A percentile compares a stretch with the other conserved stretches of the same genome.
Evolutionary conservation across 2,797 vertebrate species (phyloP).

Genomic region (Macropodus opercularis): DNA sequence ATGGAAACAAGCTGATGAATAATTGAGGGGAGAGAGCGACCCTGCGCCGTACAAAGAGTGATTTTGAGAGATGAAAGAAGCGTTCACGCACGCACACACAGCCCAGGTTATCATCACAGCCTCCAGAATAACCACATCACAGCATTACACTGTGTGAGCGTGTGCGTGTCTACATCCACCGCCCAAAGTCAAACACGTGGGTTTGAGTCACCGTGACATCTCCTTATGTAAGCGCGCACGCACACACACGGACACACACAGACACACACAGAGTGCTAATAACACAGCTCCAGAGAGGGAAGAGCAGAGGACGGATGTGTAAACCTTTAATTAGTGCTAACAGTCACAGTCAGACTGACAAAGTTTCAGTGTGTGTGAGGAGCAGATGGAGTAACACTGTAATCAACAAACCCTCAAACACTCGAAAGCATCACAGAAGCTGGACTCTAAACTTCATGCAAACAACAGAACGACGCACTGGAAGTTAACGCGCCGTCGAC

Average conservation of each 20-base stretch:
- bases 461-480: not conserved
- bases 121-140: constrained; percentile 45
- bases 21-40: constrained; percentile 69
- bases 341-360: constrained; percentile 50
- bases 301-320: constrained; percentile 51
- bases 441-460: not conserved
- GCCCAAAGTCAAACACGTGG: constrained; percentile 50
- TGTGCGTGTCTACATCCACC: constrained; percentile 26
- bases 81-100: constrained; percentile 15
- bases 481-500: not conserved
- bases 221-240: constrained; percentile 47
- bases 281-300: constrained; percentile 30
- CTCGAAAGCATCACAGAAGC: not conserved
- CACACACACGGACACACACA: constrained; percentile 12
- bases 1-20: constrained; percentile 78
- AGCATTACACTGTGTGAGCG: constrained; percentile 21
- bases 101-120: constrained; percentile 46
- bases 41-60: constrained; percentile 62
- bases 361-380: constrained; percentile 35
- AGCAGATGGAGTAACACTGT: constrained; percentile 50
- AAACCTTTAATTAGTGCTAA: constrained; percentile 68
- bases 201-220: constrained; percentile 60
- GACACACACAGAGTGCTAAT: constrained; percentile 43
- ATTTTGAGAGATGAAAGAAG: constrained; percentile 67
- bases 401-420: constrained; percentile 21